Conservation (phyloP, 2,888 invertebrate genomes). For the Octonoba sinensis region DNA sequence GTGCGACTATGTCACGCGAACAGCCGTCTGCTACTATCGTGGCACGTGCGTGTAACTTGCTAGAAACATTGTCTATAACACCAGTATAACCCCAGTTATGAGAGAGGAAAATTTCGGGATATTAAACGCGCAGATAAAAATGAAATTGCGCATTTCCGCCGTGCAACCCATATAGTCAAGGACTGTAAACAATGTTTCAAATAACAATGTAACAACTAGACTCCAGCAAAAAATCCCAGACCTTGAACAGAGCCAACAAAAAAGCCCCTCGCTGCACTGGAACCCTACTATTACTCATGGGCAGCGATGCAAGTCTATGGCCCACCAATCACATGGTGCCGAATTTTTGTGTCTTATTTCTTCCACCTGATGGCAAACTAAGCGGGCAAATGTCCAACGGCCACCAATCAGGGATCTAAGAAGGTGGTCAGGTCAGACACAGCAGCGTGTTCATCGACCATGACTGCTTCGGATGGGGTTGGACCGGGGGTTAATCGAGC, state of each 20-base stretch:
- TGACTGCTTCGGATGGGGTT: constrained; percentile 31
- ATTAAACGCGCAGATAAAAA: background rate
- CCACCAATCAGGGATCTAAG: constrained; percentile 43
- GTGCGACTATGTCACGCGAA: too few species aligned
- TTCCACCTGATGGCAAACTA: constrained; percentile 45
- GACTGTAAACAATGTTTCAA: constrained; percentile 35
- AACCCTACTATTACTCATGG: constrained; percentile 45
- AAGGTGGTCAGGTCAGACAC: constrained; percentile 50
- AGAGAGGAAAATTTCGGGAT: too few species aligned
- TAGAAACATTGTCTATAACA: too few species aligned
- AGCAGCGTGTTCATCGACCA: constrained; percentile 38
- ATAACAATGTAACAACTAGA: background rate
- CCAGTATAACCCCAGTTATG: too few species aligned
- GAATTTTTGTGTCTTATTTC: constrained; percentile 22
- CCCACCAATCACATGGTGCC: constrained; percentile 36
- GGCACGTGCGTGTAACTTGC: too few species aligned
- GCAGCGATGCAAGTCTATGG: constrained; percentile 32
- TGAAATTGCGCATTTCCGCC: constrained; percentile 36
- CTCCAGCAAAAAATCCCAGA: constrained; percentile 21
- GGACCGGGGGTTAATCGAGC: constrained; percentile 43
- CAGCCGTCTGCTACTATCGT: too few species aligned
- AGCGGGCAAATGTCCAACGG: constrained; percentile 44
- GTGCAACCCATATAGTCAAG: constrained; percentile 13
- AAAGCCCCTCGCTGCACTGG: background rate
- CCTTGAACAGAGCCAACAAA: constrained; percentile 35